phyloP scores from a whole-genome alignment of 2,113 vertebrate species.

The Polypterus bichir region DNA sequence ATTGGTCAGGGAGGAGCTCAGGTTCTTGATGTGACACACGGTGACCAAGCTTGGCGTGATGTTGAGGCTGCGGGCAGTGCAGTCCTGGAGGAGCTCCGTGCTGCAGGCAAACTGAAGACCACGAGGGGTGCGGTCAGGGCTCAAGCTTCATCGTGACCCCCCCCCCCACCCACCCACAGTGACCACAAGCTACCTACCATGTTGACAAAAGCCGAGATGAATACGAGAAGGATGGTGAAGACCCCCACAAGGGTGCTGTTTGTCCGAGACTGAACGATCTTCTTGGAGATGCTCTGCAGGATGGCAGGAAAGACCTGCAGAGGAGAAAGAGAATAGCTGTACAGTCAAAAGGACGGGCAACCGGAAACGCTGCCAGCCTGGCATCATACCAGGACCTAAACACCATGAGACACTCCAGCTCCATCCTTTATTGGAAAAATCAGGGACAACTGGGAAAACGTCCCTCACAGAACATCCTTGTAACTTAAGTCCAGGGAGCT shows the following conservation, averaged over 20 bases:
- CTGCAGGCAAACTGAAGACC: slow-evolving; percentile 72
- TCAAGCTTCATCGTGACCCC: neutral
- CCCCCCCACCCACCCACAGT: neutral
- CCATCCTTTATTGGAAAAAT: neutral
- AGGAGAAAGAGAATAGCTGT: neutral
- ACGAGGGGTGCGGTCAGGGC: too few relatives aligned
- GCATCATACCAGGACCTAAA: neutral
- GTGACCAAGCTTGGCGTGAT: slow-evolving; percentile 57
- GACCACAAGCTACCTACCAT: slow-evolving; percentile 51
- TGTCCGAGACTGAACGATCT: slow-evolving; percentile 78
- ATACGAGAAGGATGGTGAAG: slow-evolving; percentile 78
- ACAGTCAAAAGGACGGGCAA: too few relatives aligned
- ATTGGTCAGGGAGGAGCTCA: slow-evolving; percentile 66
- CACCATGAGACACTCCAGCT: neutral
- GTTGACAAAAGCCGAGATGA: slow-evolving; percentile 73
- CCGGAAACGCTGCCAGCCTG: neutral
- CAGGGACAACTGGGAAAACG: too few relatives aligned
- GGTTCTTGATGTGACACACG: slow-evolving; percentile 65
- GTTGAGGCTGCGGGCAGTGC: slow-evolving; percentile 65
- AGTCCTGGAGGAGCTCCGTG: slow-evolving; percentile 59
- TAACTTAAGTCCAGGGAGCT: too few relatives aligned
- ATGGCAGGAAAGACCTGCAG: slow-evolving; percentile 65
- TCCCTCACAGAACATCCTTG: too few relatives aligned
- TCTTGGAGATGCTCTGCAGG: slow-evolving; percentile 70
- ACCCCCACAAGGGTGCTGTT: slow-evolving; percentile 79